These are phyloP conservation scores for Catotricha subobsoleta DNA, from an alignment of 2,888 invertebrate genomes.

Conservation along the genomic window DNA sequence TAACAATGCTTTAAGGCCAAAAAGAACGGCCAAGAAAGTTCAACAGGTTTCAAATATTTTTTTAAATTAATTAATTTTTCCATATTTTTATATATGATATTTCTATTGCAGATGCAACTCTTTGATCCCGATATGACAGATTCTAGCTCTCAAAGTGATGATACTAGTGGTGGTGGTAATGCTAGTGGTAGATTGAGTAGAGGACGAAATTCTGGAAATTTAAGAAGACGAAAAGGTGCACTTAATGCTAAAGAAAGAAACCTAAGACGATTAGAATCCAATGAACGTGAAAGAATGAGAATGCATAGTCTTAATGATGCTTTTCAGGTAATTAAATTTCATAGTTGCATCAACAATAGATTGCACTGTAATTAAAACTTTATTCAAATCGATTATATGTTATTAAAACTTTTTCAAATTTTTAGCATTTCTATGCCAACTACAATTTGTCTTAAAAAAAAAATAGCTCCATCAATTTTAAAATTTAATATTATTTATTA, in stretches of 20 bases:
- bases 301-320: constrained; percentile 88
- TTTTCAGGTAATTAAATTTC: constrained; percentile 45
- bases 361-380: too few relatives aligned
- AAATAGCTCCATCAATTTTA: background rate
- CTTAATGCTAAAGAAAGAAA: constrained; percentile 72
- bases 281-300: constrained; percentile 77
- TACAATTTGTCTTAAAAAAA: background rate
- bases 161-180: constrained; percentile 26
- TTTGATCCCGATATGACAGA: constrained; percentile 29
- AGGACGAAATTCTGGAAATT: constrained; percentile 19
- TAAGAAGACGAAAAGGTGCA: constrained; percentile 51
- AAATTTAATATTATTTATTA: too few relatives aligned
- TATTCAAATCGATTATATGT: too few relatives aligned
- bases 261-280: constrained; percentile 70
- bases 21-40: constrained; percentile 1
- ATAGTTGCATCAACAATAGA: background rate
- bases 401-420: too few relatives aligned
- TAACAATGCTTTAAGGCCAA: background rate
- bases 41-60: constrained; percentile 1
- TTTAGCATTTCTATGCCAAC: too few relatives aligned
- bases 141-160: constrained; percentile 30
- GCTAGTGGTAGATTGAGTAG: constrained; percentile 12
- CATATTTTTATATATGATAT: background rate
- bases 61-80: background rate
- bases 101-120: background rate